Evolutionary conservation across 2,797 vertebrate species (phyloP), one percentile per base, ranked within the genome.

Genomic region (Carduelis carduelis): DNA sequence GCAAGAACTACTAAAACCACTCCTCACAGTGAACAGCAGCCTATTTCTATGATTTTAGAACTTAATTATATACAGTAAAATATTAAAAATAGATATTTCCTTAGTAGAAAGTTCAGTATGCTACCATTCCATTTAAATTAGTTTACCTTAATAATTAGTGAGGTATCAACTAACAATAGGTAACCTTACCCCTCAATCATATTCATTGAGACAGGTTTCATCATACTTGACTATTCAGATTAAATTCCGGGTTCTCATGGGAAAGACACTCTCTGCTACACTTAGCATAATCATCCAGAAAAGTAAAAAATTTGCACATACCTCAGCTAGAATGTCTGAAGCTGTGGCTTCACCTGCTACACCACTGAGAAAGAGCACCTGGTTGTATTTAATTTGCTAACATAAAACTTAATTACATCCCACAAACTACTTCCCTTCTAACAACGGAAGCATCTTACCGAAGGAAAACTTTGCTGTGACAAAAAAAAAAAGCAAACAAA

Each of bases 151-250:
- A 23, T 66, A 64, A 76, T n/a, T 76, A 83, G 28, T 1, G 3
- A 91, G 18, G 50, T 44, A 93, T 47, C 27, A 83, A 64, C 43
- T 69, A 89, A 71, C 47, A 85, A 64, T 55, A 89, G 39, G 74
- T 52, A 94, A 89, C 47, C 27, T 52, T 70, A 82, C 12, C 16
- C 66, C 41, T 82, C 49, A 59, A 84, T 57, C 37, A 86, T 24
- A 61, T 57, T 88, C 37, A 71, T 16, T 68, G 46, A 14, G 78
- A 95, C 85, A 95, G 43, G 92, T 90, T 91, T 92, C 5, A 3
- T 26, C 44, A 43, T 4, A 76, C 75, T 55, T 80, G 26, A 57
- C 16, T 79, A 56, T 64, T 86, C 6, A 39, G 44, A 84, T 87
- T 66, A 80, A 28, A 91, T 41, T 43, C 34, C 0, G 0, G 11